Conservation (phyloP, 1,140 invertebrate species). For the Augochlora pura region DNA sequence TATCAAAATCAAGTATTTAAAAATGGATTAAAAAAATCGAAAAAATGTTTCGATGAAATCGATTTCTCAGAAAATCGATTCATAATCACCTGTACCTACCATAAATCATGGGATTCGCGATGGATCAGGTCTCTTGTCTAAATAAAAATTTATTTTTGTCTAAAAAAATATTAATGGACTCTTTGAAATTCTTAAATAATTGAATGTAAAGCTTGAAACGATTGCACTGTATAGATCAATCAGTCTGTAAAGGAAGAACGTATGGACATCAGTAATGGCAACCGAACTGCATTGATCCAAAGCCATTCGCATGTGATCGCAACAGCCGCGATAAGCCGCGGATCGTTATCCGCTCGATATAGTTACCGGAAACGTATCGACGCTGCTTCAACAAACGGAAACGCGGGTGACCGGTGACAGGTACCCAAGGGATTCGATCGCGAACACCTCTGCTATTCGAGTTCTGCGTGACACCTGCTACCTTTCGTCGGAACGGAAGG, state of each 20-base stretch:
- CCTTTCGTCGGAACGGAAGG: neutral
- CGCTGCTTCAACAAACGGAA: constrained; percentile 35
- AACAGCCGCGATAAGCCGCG: constrained; percentile 37
- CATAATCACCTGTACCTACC: too few relatives aligned
- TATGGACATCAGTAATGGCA: neutral
- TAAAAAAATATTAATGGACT: too few relatives aligned
- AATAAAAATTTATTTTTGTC: too few relatives aligned
- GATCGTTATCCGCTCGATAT: constrained; percentile 42
- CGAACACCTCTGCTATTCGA: neutral
- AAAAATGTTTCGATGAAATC: too few relatives aligned
- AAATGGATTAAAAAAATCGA: too few relatives aligned
- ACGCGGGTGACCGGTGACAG: constrained; percentile 21
- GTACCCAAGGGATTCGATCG: neutral
- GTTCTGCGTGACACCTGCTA: neutral
- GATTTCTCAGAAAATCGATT: too few relatives aligned
- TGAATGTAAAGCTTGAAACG: too few relatives aligned
- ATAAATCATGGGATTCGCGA: too few relatives aligned
- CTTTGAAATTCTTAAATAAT: too few relatives aligned
- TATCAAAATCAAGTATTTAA: too few relatives aligned
- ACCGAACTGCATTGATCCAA: constrained; percentile 16
- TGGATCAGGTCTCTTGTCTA: too few relatives aligned
- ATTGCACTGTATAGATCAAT: too few relatives aligned
- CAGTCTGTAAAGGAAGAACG: neutral
- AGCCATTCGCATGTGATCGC: constrained; percentile 28
- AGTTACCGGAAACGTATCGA: constrained; percentile 43